Base-by-base conservation (phyloP, 2,113 vertebrate genomes). In the Menidia beryllina region DNA sequence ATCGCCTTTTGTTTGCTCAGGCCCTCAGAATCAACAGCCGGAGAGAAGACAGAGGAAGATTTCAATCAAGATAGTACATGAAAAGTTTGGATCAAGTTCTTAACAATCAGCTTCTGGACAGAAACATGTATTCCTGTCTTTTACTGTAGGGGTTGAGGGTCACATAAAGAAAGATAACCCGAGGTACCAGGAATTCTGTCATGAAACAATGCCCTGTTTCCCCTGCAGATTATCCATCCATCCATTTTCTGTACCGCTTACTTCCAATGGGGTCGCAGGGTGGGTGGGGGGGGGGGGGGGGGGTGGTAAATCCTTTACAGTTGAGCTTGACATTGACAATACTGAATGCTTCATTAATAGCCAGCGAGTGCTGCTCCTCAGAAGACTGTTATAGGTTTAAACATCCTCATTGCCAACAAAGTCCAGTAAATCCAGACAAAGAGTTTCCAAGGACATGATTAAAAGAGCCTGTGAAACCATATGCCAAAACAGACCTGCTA, bases 1-100 rank as follows among this genome's bases (percentile, higher is more conserved):
- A 75, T 70, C 64, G 57, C 51, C 61, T 39, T 69, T 65, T 88
- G 81, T 91, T 90, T 89, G 69, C 77, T 84, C 87, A 87, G 89
- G 84, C 83, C 67, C 61, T 61, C 19, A 38, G 55, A 82, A 36
- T 81, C 86, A 66, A 68, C 80, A 54, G 39, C 60, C 59, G 59
- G 53, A 45, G 21, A 77, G 82, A 88, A 67, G 79, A 67, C 43
- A 65, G 64, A 70, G 73, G 77, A 85, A 79, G 79, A 52, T 75
- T 84, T 73, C n/a, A 55, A 82, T 77, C 78, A 84, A 79, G 78
- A 86, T 85, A 89, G 77, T 66, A 77, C 76, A 85, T 78, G n/a
- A 81, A 71, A 50, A 63, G 69, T 79, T 79, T 81, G 79, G 79
- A 78, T 68, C 83, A 77, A 69, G 36, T 67, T 64, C 41, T 76